Evolutionary conservation across 2,797 vertebrate genomes (phyloP), one percentile per base, ranked within the genome.

Genomic region (Sebastes wilsoni): DNA sequence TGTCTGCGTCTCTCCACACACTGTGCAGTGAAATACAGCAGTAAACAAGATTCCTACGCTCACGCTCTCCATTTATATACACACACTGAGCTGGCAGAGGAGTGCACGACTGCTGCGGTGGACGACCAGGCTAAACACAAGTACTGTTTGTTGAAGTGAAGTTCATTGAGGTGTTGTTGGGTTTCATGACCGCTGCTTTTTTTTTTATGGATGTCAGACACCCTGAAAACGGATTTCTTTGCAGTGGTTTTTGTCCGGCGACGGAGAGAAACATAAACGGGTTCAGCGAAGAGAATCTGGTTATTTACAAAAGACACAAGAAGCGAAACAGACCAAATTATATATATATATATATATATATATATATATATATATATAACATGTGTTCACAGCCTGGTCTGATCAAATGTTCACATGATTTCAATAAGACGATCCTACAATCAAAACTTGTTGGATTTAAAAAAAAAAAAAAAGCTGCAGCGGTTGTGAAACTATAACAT

Each of bases 1-100:
- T 18, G 34, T 32, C 66, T 38, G 58, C 59, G 36, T 70, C 70
- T 60, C 62, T 36, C 16, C 46, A 56, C 28, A 56, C 28, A 55
- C 52, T 32, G 76, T 46, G 72, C 72, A 78, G 77, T 22, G 32
- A 59, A 65, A 32, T 73, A 62, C 77, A 81, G 80, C 80, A 83
- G 80, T 49, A 61, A 70, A 72, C 30, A 32, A 52, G 56, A 69
- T 58, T 54, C n/a, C 64, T 11, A 25, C 25, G 66, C 67, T 73
- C 58, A 77, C 38, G 27, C 65, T 23, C 66, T 9, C 20, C 14
- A 25, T 38, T 9, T 36, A 59, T 8, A 25, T 18, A 69, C 22
- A 67, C 46, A 72, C 49, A 70, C 6, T 9, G 30, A 68, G 28
- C 22, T 32, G 55, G 72, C 71, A 71, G 74, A 71, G 56, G 56